Evolutionary conservation across 64 coral and sea anemone genomes (phyloP).

Genomic region (Trachythela sp.): DNA sequence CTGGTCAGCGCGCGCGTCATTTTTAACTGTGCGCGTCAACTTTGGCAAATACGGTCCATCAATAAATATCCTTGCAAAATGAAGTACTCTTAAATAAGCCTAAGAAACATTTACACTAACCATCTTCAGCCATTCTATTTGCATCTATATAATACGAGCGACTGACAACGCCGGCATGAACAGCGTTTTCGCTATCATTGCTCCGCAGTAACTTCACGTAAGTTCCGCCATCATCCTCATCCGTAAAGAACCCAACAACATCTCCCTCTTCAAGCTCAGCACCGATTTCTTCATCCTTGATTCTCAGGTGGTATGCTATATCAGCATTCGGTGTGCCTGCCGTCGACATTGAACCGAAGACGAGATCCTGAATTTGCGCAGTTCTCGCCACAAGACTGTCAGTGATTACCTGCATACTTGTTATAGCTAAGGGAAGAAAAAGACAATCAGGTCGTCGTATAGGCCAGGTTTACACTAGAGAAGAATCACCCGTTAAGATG

Average conservation of each 20-base stretch:
- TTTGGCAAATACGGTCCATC: too few species aligned
- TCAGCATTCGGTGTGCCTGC: constrained; percentile 48
- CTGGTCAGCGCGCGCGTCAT: too few species aligned
- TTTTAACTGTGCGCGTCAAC: too few species aligned
- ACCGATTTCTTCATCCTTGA: constrained; percentile 42
- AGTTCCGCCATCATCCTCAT: constrained; percentile 12
- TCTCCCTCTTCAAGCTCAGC: constrained; percentile 73
- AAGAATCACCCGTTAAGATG: too few species aligned
- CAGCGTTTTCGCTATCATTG: not conserved
- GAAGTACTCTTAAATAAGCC: too few species aligned
- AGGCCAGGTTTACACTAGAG: too few species aligned
- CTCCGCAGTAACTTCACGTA: not conserved
- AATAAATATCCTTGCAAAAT: too few species aligned
- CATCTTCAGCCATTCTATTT: not conserved
- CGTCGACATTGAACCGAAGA: not conserved
- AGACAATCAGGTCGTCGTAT: not conserved
- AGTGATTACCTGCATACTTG: not conserved
- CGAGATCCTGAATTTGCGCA: not conserved
- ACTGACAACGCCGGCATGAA: constrained; percentile 4
- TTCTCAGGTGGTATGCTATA: constrained; percentile 80
- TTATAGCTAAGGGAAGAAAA: not conserved
- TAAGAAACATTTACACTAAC: not conserved
- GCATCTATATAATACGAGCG: not conserved
- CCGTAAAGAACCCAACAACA: constrained; percentile 78
- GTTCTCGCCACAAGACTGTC: not conserved